phyloP scores from a whole-genome alignment of 2,113 vertebrate species.

The Globicephala melas region DNA sequence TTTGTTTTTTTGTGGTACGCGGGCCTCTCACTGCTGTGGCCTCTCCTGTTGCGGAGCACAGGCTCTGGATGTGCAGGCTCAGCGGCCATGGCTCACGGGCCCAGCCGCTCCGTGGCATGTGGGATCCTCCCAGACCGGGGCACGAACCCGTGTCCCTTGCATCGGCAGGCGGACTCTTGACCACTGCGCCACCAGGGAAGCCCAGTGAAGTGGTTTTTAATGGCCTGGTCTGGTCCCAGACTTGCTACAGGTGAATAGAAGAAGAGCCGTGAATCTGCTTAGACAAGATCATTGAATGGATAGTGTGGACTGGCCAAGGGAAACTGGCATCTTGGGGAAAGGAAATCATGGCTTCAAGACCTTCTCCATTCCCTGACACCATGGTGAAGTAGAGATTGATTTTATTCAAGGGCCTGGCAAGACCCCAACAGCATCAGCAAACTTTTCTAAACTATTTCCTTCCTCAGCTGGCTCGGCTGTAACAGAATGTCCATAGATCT shows the following conservation, averaged over 20 bases:
- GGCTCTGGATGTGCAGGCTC: too few relatives aligned
- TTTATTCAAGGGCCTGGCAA: not conserved
- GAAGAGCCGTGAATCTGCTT: not conserved
- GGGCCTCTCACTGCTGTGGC: too few relatives aligned
- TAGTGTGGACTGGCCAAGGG: not conserved
- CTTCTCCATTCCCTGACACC: not conserved
- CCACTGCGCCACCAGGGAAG: too few relatives aligned
- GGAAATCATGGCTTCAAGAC: not conserved
- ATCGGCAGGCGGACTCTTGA: too few relatives aligned
- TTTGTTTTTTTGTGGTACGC: too few relatives aligned
- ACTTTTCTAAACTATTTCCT: not conserved
- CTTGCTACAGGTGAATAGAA: not conserved
- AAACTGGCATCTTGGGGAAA: not conserved
- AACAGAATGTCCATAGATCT: not conserved
- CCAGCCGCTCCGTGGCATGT: too few relatives aligned
- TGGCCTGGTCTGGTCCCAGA: not conserved
- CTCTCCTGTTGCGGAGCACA: too few relatives aligned
- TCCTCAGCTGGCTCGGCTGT: not conserved
- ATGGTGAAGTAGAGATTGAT: not conserved
- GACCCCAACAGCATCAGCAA: not conserved
- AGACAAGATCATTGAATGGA: not conserved
- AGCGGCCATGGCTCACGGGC: too few relatives aligned
- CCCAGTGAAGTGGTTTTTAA: not conserved
- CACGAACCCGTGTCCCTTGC: too few relatives aligned
- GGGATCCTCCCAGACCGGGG: too few relatives aligned